phyloP scores from a whole-genome alignment of 2,797 vertebrate species.

The Sandelia bainsii region DNA sequence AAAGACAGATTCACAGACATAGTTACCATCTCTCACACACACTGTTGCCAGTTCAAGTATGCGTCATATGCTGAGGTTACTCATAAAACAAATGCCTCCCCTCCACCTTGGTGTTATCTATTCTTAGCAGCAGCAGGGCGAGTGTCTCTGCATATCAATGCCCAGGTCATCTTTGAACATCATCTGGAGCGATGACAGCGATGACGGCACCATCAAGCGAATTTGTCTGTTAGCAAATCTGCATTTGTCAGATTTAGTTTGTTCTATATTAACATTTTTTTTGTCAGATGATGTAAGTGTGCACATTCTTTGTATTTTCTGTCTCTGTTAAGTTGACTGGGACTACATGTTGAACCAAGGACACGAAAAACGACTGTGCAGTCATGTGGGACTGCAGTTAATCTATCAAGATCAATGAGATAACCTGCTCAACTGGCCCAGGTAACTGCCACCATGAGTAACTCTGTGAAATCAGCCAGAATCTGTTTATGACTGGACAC shows the following conservation, averaged over 20 bases:
- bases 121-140: conserved; percentile 56
- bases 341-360: conserved; percentile 14
- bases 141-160: conserved; percentile 67
- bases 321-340: background rate
- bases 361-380: conserved; percentile 3
- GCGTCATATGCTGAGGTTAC: conserved; percentile 42
- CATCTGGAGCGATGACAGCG: conserved; percentile 33
- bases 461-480: conserved; percentile 6
- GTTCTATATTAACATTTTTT: background rate
- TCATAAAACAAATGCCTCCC: conserved; percentile 47
- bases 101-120: conserved; percentile 55
- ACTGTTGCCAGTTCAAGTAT: conserved; percentile 12
- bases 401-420: conserved; percentile 35
- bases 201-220: conserved; percentile 13
- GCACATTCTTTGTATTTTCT: background rate
- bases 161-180: conserved; percentile 67
- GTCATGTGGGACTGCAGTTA: conserved; percentile 7
- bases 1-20: conserved; percentile 32
- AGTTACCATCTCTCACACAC: conserved; percentile 21
- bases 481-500: background rate
- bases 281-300: background rate
- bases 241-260: background rate
- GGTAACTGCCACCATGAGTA: background rate
- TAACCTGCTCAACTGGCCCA: conserved; percentile 9
- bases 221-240: background rate